Evolutionary conservation across 1,140 invertebrate species (phyloP).

Genomic region (Drosophila virilis): DNA sequence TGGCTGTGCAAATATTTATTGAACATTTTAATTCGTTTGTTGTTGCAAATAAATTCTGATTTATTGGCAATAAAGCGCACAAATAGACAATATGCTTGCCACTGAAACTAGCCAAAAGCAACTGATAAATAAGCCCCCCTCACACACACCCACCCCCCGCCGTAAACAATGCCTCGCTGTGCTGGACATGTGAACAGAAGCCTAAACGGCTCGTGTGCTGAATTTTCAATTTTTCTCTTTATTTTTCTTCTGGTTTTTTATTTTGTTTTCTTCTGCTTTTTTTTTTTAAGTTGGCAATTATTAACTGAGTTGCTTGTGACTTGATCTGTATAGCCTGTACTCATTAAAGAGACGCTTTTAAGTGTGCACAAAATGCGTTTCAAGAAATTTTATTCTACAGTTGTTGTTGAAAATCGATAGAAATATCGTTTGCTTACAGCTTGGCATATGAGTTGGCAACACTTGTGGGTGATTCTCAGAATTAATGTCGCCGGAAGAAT

Average conservation of each 20-base stretch:
- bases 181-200: slow-evolving; percentile 47
- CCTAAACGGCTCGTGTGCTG: slow-evolving; percentile 64
- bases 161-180: not conserved
- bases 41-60: slow-evolving; percentile 84
- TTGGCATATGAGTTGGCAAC: too few species aligned
- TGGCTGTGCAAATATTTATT: slow-evolving; percentile 82
- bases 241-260: slow-evolving; percentile 6
- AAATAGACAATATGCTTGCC: slow-evolving; percentile 68
- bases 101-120: slow-evolving; percentile 42
- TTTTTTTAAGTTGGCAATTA: not conserved
- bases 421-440: too few species aligned
- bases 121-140: slow-evolving; percentile 50
- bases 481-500: too few species aligned
- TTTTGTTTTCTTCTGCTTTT: slow-evolving; percentile 1
- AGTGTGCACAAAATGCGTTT: too few species aligned
- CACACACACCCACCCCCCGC: slow-evolving; percentile 9
- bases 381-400: too few species aligned
- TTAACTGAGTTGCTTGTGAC: slow-evolving; percentile 1
- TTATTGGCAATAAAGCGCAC: slow-evolving; percentile 83
- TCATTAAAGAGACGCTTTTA: not conserved
- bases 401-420: too few species aligned
- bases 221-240: slow-evolving; percentile 61
- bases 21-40: slow-evolving; percentile 84
- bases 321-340: not conserved
- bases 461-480: too few species aligned